These are phyloP conservation scores for Fragum whitleyi DNA, from an alignment of 2,888 invertebrate genomes.

Conservation along the genomic window DNA sequence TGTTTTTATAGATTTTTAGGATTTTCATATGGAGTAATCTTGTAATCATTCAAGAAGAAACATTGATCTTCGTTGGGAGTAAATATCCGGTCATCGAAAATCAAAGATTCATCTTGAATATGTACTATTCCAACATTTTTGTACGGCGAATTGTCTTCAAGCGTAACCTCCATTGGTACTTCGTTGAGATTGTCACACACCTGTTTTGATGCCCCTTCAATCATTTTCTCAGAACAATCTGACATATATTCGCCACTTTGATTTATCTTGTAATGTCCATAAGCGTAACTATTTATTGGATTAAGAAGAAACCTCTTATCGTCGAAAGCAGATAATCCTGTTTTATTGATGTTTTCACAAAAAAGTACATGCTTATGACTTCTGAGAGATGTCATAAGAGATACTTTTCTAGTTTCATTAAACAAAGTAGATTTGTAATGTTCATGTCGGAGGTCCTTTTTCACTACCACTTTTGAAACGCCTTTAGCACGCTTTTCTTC, in stretches of 20 bases:
- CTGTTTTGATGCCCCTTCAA: neutral
- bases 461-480: slow-evolving; percentile 53
- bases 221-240: neutral
- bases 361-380: slow-evolving; percentile 55
- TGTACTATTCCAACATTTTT: neutral
- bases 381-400: slow-evolving; percentile 49
- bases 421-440: slow-evolving; percentile 55
- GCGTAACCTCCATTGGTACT: neutral
- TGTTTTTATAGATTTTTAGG: no score
- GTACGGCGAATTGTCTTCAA: neutral
- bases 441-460: slow-evolving; percentile 52
- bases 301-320: slow-evolving; percentile 60
- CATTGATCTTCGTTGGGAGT: slow-evolving; percentile 9
- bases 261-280: slow-evolving; percentile 39
- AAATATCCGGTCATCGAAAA: neutral
- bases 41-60: slow-evolving; percentile 7
- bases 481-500: slow-evolving; percentile 63
- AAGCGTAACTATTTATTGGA: slow-evolving; percentile 50
- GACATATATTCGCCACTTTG: neutral
- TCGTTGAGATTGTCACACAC: neutral
- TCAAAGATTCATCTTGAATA: slow-evolving; percentile 16
- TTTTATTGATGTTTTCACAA: slow-evolving; percentile 53
- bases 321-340: slow-evolving; percentile 55
- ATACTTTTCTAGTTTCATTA: slow-evolving; percentile 42
- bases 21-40: slow-evolving; percentile 9